Evolutionary conservation across 2,113 vertebrate genomes (phyloP).

Genomic region (Haliaeetus leucogaster): DNA sequence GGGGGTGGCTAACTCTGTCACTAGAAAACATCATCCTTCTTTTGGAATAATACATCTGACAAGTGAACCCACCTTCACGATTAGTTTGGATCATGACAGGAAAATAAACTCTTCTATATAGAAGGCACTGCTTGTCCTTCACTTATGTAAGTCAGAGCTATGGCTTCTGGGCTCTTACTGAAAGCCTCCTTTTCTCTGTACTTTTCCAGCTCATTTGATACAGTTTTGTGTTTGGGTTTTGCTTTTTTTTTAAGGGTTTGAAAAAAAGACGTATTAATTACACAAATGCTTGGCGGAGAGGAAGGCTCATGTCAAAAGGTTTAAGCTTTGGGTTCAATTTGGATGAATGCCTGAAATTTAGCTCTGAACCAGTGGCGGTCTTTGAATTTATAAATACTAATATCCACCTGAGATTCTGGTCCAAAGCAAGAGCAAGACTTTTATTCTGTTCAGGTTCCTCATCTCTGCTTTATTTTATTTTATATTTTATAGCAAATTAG

Average conservation of each 20-base stretch:
- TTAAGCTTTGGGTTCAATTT: constrained; percentile 31
- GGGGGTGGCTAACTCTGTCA: background rate
- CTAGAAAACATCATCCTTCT: background rate
- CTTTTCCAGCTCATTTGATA: constrained; percentile 33
- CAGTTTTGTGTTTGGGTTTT: background rate
- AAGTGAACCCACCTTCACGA: background rate
- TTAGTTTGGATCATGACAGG: background rate
- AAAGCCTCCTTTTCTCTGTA: background rate
- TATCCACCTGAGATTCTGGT: constrained; percentile 27
- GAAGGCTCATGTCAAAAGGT: constrained; percentile 6
- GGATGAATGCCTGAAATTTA: constrained; percentile 25
- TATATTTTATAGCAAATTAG: background rate
- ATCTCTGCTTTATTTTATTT: background rate
- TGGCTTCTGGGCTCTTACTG: background rate
- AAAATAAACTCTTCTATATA: background rate
- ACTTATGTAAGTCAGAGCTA: background rate
- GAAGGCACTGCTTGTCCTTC: background rate
- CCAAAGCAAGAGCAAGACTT: background rate
- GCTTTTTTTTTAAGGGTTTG: accelerated
- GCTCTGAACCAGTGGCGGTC: background rate
- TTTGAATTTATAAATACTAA: constrained; percentile 56
- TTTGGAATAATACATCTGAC: background rate
- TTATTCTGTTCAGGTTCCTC: constrained; percentile 32
- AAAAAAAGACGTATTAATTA: constrained; percentile 2
- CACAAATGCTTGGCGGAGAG: background rate